These are phyloP conservation scores for Sussaba pulchella DNA, from an alignment of 2,888 invertebrate species.

Conservation along the genomic window DNA sequence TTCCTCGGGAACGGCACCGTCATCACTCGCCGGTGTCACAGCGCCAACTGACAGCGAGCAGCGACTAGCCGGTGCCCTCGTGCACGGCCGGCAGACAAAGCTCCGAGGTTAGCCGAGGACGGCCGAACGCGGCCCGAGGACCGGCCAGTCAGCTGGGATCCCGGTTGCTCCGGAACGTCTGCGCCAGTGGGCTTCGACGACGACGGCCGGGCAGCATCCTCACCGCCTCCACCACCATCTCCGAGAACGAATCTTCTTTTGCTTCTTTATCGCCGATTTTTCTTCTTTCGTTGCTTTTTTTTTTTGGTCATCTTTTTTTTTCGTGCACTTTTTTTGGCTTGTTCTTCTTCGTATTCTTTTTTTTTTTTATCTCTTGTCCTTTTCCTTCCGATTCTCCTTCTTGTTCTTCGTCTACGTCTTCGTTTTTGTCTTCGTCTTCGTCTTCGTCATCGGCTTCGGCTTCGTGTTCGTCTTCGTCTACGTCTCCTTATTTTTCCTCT, in stretches of 20 bases:
- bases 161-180: conserved; percentile 44
- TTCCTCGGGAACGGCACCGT: conserved; percentile 73
- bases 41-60: conserved; percentile 80
- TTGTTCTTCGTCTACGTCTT: no score
- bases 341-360: no score
- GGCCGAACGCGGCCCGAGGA: conserved; percentile 72
- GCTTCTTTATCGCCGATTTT: neutral
- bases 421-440: no score
- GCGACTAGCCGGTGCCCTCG: conserved; percentile 79
- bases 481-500: no score
- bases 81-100: conserved; percentile 78
- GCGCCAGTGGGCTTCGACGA: conserved; percentile 24
- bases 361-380: no score
- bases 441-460: neutral
- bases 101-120: conserved; percentile 75
- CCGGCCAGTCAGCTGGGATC: conserved; percentile 79
- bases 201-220: conserved; percentile 40
- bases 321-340: no score
- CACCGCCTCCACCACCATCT: conserved; percentile 29
- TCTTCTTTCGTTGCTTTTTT: neutral
- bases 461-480: no score
- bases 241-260: conserved; percentile 39
- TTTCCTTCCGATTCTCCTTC: no score
- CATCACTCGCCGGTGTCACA: conserved; percentile 76
- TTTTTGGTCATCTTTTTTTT: no score